phyloP scores from a whole-genome alignment of 2,797 vertebrate species.

The Choloepus didactylus region DNA sequence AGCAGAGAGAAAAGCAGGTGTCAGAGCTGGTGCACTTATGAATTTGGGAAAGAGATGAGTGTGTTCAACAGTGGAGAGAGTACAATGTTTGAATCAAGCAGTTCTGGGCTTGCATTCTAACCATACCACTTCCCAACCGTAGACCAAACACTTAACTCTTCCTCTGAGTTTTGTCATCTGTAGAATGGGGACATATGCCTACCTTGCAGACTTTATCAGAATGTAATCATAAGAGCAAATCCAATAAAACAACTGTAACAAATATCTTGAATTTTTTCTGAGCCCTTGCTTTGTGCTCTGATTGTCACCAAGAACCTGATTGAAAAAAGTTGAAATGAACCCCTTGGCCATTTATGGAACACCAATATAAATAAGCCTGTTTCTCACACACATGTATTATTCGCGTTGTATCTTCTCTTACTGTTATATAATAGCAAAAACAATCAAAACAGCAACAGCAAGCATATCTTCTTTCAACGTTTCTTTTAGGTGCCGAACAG shows the following conservation, averaged over 20 bases:
- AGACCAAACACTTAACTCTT: not conserved
- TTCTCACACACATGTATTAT: not conserved
- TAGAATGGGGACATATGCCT: not conserved
- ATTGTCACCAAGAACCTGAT: not conserved
- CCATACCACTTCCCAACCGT: not conserved
- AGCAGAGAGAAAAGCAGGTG: not conserved
- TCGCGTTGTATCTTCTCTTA: not conserved
- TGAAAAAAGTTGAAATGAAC: not conserved
- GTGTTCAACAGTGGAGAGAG: too few species aligned
- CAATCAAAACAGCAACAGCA: not conserved
- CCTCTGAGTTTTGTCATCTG: not conserved
- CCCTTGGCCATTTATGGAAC: not conserved
- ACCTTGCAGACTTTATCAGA: not conserved
- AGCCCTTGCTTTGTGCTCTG: not conserved
- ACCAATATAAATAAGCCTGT: not conserved
- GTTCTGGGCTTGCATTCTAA: not conserved
- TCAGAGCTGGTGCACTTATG: fast-evolving
- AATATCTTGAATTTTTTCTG: slow-evolving; percentile 11
- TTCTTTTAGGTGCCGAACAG: slow-evolving; percentile 93
- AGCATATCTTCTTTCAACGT: not conserved
- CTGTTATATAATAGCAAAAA: not conserved
- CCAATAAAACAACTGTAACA: not conserved
- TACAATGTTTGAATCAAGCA: fast-evolving
- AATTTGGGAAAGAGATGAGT: not conserved
- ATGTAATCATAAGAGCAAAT: slow-evolving; percentile 3